These are phyloP conservation scores for Orgyia antiqua DNA, from an alignment of 2,888 invertebrate species.

Conservation along the genomic window DNA sequence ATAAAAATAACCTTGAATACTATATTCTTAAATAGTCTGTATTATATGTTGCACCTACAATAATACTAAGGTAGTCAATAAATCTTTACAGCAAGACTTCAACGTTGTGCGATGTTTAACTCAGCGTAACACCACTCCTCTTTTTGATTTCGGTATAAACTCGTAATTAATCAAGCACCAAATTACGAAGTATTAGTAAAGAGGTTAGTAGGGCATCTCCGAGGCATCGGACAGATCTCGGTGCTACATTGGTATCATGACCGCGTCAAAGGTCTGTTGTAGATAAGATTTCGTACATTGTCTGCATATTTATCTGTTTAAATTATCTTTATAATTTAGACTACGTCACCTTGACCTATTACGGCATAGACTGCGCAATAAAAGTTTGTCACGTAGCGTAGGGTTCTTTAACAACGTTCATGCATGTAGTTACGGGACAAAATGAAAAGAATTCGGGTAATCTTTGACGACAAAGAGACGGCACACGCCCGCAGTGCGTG, in stretches of 20 bases:
- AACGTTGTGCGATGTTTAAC: too few relatives aligned
- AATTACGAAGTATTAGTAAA: slow-evolving; percentile 24
- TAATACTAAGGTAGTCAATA: too few relatives aligned
- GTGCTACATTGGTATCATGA: slow-evolving; percentile 16
- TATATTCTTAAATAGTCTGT: too few relatives aligned
- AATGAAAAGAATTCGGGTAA: slow-evolving; percentile 28
- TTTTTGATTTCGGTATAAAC: too few relatives aligned
- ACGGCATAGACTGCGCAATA: slow-evolving; percentile 50
- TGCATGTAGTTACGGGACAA: slow-evolving; percentile 26
- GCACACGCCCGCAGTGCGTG: slow-evolving; percentile 38
- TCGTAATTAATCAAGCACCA: not conserved
- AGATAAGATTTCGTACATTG: slow-evolving; percentile 38
- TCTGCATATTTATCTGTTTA: slow-evolving; percentile 33
- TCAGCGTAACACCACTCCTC: too few relatives aligned
- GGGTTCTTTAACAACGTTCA: not conserved
- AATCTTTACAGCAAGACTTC: too few relatives aligned
- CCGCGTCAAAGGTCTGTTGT: slow-evolving; percentile 23
- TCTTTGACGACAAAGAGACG: slow-evolving; percentile 21
- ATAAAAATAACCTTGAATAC: too few relatives aligned
- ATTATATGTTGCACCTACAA: too few relatives aligned
- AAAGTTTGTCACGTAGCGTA: slow-evolving; percentile 1
- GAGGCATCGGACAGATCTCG: slow-evolving; percentile 20
- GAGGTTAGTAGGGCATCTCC: slow-evolving; percentile 53
- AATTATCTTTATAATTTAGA: slow-evolving; percentile 36
- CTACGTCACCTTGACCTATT: slow-evolving; percentile 54